Evolutionary conservation across 1,140 invertebrate species (phyloP).

Genomic region (Neodiprion lecontei): DNA sequence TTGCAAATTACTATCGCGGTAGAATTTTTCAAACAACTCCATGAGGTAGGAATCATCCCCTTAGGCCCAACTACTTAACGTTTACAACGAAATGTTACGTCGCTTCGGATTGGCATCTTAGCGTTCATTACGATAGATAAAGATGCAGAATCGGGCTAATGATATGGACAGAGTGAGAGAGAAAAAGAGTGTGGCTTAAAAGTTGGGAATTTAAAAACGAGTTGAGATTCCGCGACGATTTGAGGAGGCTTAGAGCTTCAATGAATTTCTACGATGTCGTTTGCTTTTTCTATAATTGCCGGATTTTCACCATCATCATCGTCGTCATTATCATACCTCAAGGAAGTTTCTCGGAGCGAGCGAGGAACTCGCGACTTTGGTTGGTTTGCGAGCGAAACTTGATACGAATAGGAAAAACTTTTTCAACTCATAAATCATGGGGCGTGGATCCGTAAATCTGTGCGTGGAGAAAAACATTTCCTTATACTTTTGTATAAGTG

Average conservation of each 20-base stretch:
- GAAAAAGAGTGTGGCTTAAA: background rate
- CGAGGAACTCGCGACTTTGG: too few species aligned
- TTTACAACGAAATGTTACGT: too few species aligned
- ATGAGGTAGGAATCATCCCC: too few species aligned
- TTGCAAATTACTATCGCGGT: too few species aligned
- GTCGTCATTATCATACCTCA: too few species aligned
- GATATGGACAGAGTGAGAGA: background rate
- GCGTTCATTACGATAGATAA: background rate
- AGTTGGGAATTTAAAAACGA: background rate
- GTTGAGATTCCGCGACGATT: background rate
- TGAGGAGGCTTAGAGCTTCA: background rate
- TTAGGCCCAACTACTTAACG: too few species aligned
- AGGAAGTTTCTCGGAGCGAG: too few species aligned
- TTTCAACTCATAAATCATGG: constrained; percentile 49
- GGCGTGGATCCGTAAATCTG: constrained; percentile 5
- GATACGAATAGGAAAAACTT: constrained; percentile 34
- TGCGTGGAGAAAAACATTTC: too few species aligned
- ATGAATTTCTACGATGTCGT: constrained; percentile 46
- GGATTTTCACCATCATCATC: constrained; percentile 36
- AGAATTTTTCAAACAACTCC: too few species aligned
- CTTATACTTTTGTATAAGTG: too few species aligned
- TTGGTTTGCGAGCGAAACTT: constrained; percentile 4
- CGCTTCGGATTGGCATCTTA: background rate
- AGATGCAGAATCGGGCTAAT: background rate
- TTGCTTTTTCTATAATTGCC: constrained; percentile 46